A percentile compares a stretch with the other conserved stretches of the same genome.
These are phyloP conservation scores for Cecidostiba fungosa DNA, from an alignment of 2,888 invertebrate genomes.

Conservation along the genomic window DNA sequence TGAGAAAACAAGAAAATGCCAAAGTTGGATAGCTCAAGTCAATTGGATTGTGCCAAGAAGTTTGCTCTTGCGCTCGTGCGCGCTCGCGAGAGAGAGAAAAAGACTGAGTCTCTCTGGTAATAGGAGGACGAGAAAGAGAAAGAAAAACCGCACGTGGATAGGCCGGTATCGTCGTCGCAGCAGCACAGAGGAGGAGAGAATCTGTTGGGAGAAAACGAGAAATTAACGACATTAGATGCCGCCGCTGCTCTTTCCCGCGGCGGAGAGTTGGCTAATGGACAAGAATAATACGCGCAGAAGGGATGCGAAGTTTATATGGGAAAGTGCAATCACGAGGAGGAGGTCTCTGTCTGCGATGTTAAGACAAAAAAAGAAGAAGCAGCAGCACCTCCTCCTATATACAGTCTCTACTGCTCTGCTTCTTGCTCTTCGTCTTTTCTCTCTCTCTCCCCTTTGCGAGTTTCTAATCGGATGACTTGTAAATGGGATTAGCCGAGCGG, in stretches of 20 bases:
- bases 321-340: conserved; percentile 27
- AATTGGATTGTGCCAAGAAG: conserved; percentile 66
- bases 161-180: not conserved
- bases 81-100: not conserved
- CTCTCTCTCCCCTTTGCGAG: conserved; percentile 5
- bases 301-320: conserved; percentile 21
- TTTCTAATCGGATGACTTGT: conserved; percentile 55
- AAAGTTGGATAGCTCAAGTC: conserved; percentile 62
- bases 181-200: not conserved
- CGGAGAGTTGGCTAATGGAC: conserved; percentile 38
- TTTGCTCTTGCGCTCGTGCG: conserved; percentile 59
- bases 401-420: not conserved
- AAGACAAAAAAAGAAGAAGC: not conserved
- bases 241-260: no score
- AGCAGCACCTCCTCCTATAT: not conserved
- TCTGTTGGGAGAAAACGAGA: conserved; percentile 48
- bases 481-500: conserved; percentile 31
- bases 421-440: not conserved
- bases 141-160: conserved; percentile 3
- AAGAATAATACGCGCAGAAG: not conserved
- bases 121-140: not conserved
- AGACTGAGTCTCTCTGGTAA: not conserved
- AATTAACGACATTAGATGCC: conserved; percentile 52
- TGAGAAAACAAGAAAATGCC: conserved; percentile 48
- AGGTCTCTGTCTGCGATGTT: not conserved